Evolutionary conservation across 1,140 invertebrate genomes (phyloP).

Genomic region (Telenomus remus): DNA sequence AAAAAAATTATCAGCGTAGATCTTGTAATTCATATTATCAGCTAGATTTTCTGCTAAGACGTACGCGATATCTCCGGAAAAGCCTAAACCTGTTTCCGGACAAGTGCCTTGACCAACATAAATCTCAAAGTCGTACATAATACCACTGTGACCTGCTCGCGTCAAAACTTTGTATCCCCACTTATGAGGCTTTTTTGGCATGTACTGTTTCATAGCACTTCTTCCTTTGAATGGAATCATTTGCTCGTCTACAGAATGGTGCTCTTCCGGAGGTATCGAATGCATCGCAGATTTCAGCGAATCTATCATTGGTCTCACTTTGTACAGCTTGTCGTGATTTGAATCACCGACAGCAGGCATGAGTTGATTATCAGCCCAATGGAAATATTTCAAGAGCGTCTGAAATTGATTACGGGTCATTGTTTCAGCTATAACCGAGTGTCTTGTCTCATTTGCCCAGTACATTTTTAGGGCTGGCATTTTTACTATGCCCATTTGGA

Average conservation of each 20-base stretch:
- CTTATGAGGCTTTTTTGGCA: slow-evolving; percentile 17
- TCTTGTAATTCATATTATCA: slow-evolving; percentile 15
- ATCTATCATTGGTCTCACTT: slow-evolving; percentile 14
- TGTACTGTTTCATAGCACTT: slow-evolving; percentile 7
- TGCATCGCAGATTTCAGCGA: slow-evolving; percentile 15
- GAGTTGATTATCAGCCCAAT: slow-evolving; percentile 13
- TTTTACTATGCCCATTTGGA: slow-evolving; percentile 13
- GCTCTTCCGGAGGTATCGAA: slow-evolving; percentile 12
- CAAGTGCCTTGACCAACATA: slow-evolving; percentile 20
- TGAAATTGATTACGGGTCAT: slow-evolving; percentile 17
- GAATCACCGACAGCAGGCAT: slow-evolving; percentile 11
- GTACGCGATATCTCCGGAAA: slow-evolving; percentile 12
- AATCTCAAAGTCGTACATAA: slow-evolving; percentile 11
- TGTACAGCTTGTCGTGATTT: slow-evolving; percentile 10
- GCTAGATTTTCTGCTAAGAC: slow-evolving; percentile 15
- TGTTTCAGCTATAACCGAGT: slow-evolving; percentile 17
- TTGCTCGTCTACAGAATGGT: slow-evolving; percentile 5
- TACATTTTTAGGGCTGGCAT: slow-evolving; percentile 11
- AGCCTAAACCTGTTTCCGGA: slow-evolving; percentile 10
- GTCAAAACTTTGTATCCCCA: slow-evolving; percentile 18
- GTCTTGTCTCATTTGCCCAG: slow-evolving; percentile 7
- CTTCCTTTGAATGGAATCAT: slow-evolving; percentile 14
- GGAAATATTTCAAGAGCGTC: slow-evolving; percentile 13
- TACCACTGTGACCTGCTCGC: slow-evolving; percentile 13
- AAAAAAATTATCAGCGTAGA: slow-evolving; percentile 23